Percentiles rank a stretch among this genome's conserved stretches.
Conservation (phyloP, 2,888 invertebrate species). For the Diabrotica balteata region DNA sequence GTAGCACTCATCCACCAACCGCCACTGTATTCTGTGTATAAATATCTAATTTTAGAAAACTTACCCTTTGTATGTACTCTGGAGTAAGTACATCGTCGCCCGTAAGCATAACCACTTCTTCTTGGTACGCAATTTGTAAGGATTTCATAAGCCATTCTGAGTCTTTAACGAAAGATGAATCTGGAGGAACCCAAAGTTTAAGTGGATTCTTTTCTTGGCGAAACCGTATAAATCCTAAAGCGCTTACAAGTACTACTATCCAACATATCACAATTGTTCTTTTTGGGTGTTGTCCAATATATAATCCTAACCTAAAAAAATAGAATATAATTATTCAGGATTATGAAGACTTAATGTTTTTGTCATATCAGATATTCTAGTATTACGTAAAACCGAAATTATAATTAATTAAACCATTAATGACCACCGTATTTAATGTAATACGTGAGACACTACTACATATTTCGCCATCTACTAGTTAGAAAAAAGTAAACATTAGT, state of each 20-base stretch:
- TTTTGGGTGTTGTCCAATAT: conserved; percentile 68
- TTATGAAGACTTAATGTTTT: not conserved
- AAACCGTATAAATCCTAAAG: conserved; percentile 70
- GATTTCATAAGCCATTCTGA: conserved; percentile 76
- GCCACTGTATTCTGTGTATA: no score
- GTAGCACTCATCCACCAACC: no score
- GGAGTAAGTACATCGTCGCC: conserved; percentile 74
- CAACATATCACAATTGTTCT: conserved; percentile 67
- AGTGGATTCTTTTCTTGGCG: conserved; percentile 77
- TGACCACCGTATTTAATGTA: no score
- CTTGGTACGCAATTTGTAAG: conserved; percentile 70
- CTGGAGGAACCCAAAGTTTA: conserved; percentile 78
- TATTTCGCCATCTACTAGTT: no score
- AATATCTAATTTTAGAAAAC: not conserved
- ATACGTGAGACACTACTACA: no score
- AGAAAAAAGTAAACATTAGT: no score
- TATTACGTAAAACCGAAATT: no score
- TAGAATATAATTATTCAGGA: conserved; percentile 1
- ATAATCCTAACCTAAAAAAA: conserved; percentile 65
- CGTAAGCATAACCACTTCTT: conserved; percentile 69
- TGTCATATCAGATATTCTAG: no score
- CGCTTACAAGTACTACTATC: conserved; percentile 65
- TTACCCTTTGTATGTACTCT: conserved; percentile 63
- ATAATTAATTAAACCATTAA: no score
- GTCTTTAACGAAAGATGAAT: conserved; percentile 73